Conservation (phyloP, 2,888 invertebrate genomes). For the Glyphotaelius pellucidus region DNA sequence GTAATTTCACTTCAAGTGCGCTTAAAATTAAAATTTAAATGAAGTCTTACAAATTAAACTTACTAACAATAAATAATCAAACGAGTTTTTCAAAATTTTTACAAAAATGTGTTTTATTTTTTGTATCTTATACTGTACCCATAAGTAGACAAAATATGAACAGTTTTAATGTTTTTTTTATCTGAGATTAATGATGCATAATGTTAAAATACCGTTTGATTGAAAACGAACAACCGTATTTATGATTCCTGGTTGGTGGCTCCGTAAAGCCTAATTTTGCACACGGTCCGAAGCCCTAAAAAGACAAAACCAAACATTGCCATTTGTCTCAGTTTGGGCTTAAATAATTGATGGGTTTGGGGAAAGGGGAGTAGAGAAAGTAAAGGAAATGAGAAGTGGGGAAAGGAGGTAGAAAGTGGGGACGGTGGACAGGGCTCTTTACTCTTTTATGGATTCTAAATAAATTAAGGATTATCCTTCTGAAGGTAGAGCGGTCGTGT, state of each 20-base stretch:
- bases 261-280: background rate
- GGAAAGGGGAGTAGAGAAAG: background rate
- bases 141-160: too few relatives aligned
- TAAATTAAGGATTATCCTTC: slow-evolving; percentile 9
- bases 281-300: background rate
- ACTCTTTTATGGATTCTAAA: slow-evolving; percentile 32
- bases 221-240: background rate
- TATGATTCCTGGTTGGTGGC: background rate
- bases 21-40: too few relatives aligned
- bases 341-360: slow-evolving; percentile 26
- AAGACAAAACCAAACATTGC: slow-evolving; percentile 29
- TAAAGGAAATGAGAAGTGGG: background rate
- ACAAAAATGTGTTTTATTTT: too few relatives aligned
- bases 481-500: background rate
- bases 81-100: too few relatives aligned
- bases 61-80: too few relatives aligned
- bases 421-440: background rate
- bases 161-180: too few relatives aligned
- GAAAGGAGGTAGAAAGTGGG: background rate
- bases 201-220: background rate
- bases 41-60: too few relatives aligned
- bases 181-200: too few relatives aligned
- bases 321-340: slow-evolving; percentile 38
- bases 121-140: too few relatives aligned
- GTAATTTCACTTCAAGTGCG: too few relatives aligned